Evolutionary conservation across 2,888 invertebrate species (phyloP), one percentile per base, ranked within the genome.

Genomic region (Pandemis heparana): DNA sequence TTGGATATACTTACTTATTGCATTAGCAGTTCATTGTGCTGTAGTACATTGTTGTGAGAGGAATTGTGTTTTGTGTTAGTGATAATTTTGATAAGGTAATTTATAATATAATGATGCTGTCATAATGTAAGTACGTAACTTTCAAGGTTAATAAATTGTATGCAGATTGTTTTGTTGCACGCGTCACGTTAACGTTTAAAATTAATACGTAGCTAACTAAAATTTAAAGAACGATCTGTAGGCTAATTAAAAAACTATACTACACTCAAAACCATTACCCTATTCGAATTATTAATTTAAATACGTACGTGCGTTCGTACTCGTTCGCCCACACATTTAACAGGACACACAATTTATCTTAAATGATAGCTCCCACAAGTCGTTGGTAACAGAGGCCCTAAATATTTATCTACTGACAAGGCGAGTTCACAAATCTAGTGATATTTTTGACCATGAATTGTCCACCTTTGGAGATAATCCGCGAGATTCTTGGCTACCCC

Each of bases 271-370:
- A 9, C 18, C 18, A 6, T 8, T n/a, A n/a, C n/a, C n/a, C n/a
- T n/a, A n/a, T 2, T 6, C 9, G 18, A 53, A 53, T 18, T 53
- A 9, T 53, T 16, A 53, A 8, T 53, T 51, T 5, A n/a, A 12
- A 48, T 48, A n/a, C n/a, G 6, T 6, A 48, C n/a, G n/a, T 10
- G 12, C 43, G 43, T 12, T 1, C 3, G 2, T 2, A 16, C 51
- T 5, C 8, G 46, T 51, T 16, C 56, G 18, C 23, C 23, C 10
- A 56, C 56, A 23, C 23, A 23, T 23, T 51, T 51, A 51, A 23
- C 56, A 61, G 61, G 14, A 14, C 5, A 7, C 48, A 60, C 56
- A 56, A 68, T 69, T 51, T 39, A 48, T 61, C 61, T 14, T 9
- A 61, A 61, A 61, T 66, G 48, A 48, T 39, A 9, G 39, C 61